These are phyloP conservation scores for Sarcophilus harrisii DNA, from an alignment of 2,797 vertebrate species.

Conservation along the genomic window DNA sequence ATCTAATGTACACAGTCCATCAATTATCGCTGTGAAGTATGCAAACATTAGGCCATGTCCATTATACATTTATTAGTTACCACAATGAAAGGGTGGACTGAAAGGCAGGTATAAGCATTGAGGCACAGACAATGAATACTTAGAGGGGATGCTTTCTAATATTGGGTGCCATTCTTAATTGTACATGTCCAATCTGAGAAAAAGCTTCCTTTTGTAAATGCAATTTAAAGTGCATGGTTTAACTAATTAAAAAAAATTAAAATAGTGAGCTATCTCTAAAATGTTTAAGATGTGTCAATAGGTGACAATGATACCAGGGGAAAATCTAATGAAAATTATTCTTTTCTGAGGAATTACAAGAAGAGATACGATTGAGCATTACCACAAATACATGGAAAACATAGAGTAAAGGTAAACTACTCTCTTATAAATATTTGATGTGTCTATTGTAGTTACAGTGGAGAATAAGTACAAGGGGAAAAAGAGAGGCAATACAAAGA, in stretches of 20 bases:
- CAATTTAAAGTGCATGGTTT: constrained; percentile 2
- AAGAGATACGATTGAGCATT: neutral
- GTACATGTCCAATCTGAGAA: neutral
- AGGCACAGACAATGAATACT: neutral
- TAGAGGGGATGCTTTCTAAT: neutral
- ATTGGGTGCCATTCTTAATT: constrained; percentile 16
- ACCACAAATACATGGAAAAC: neutral
- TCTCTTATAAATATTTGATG: neutral
- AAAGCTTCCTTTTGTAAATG: neutral
- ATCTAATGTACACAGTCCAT: neutral
- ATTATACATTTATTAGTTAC: neutral
- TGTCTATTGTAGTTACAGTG: neutral
- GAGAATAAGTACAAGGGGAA: neutral
- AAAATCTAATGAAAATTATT: neutral
- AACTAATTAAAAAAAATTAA: neutral
- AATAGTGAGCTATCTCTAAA: neutral
- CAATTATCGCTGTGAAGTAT: neutral
- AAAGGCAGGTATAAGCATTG: neutral
- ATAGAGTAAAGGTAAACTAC: neutral
- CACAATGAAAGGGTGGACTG: neutral
- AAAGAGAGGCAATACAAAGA: neutral
- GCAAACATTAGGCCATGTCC: neutral
- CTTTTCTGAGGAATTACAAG: neutral
- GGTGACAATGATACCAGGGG: neutral
- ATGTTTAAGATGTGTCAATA: neutral